Conservation (phyloP, 2,797 vertebrate genomes). For the Hippoglossus hippoglossus region DNA sequence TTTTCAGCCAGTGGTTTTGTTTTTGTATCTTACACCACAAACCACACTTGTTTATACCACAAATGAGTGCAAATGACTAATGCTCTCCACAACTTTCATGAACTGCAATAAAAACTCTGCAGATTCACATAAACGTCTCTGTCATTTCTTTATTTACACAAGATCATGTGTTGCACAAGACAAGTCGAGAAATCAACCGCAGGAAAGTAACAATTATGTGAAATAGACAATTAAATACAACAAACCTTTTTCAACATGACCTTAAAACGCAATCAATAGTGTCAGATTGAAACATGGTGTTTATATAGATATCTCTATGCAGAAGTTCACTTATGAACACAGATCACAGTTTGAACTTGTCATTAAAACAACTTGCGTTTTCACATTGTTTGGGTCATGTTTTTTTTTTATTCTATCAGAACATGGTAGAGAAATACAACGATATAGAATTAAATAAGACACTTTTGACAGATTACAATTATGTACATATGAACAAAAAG, state of each 20-base stretch:
- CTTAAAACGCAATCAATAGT: too few relatives aligned
- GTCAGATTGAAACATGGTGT: too few relatives aligned
- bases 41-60: constrained; percentile 6
- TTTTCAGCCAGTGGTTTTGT: constrained; percentile 2
- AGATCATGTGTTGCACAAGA: constrained; percentile 1
- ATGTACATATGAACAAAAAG: not conserved
- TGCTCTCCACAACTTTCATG: not conserved
- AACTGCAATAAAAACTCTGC: not conserved
- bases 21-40: constrained; percentile 7
- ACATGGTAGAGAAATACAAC: not conserved
- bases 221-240: too few relatives aligned
- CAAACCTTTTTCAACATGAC: too few relatives aligned
- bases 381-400: too few relatives aligned
- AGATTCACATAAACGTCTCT: not conserved
- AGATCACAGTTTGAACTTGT: too few relatives aligned
- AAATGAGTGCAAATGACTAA: constrained; percentile 3
- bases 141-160: not conserved
- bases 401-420: not conserved
- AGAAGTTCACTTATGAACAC: too few relatives aligned
- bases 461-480: not conserved
- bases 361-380: too few relatives aligned
- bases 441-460: not conserved
- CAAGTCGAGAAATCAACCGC: not conserved
- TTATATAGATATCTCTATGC: too few relatives aligned
- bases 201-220: not conserved